Evolutionary conservation across 2,888 invertebrate species (phyloP).

Genomic region (Athalia rosae): DNA sequence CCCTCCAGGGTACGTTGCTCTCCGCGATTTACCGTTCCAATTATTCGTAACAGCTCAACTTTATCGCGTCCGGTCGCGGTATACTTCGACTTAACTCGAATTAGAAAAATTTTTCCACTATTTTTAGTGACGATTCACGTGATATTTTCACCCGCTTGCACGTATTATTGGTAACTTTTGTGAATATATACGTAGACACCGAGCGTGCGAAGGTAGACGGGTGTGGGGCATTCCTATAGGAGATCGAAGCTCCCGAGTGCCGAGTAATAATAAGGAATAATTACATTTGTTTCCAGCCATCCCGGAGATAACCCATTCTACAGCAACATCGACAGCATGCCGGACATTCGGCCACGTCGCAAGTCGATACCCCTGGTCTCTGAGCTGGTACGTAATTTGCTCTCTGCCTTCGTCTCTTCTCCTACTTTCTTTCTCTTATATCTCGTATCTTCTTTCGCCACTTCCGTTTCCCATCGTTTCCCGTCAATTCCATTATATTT

Average conservation of each 20-base stretch:
- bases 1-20: constrained; percentile 9
- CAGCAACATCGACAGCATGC: constrained; percentile 99
- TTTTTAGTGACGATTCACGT: no score
- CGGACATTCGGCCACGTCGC: constrained; percentile 96
- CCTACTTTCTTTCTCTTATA: constrained; percentile 64
- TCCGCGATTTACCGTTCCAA: constrained; percentile 18
- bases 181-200: no score
- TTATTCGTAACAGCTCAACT: neutral
- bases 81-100: no score
- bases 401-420: constrained; percentile 62
- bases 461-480: constrained; percentile 66
- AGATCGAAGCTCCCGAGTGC: constrained; percentile 36
- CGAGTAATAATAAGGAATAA: constrained; percentile 41
- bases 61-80: no score
- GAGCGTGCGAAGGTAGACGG: constrained; percentile 14
- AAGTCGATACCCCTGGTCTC: constrained; percentile 99
- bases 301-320: constrained; percentile 99
- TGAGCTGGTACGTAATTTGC: constrained; percentile 91
- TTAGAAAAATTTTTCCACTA: no score
- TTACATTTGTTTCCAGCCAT: constrained; percentile 78
- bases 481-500: constrained; percentile 44
- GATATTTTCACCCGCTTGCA: no score
- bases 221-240: neutral
- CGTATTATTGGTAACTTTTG: no score
- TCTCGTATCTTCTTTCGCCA: constrained; percentile 73